Percentiles rank a stretch among this genome's conserved stretches.
Evolutionary conservation across 2,888 invertebrate species (phyloP).

Genomic region (Serripes groenlandicus): DNA sequence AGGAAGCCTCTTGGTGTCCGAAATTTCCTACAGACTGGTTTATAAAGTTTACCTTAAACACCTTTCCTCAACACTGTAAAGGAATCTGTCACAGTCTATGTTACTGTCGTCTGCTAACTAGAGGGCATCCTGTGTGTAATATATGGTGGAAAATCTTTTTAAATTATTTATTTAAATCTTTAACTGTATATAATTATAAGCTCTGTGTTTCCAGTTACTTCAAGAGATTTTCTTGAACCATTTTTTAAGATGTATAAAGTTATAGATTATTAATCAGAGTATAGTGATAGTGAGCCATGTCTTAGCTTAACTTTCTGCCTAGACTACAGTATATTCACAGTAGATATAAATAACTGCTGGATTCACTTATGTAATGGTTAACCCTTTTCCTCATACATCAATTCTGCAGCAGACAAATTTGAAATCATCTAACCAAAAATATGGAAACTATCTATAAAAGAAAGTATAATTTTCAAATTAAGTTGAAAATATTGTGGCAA

Average conservation of each 20-base stretch:
- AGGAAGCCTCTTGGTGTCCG: constrained; percentile 69
- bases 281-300: background rate
- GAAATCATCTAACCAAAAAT: too few relatives aligned
- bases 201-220: background rate
- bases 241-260: background rate
- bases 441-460: too few relatives aligned
- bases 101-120: background rate
- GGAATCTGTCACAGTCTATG: constrained; percentile 24
- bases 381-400: too few relatives aligned
- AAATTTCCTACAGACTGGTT: constrained; percentile 70
- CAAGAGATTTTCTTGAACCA: background rate
- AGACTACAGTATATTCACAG: too few relatives aligned
- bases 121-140: background rate
- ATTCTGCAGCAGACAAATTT: too few relatives aligned
- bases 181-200: background rate
- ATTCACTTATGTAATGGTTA: too few relatives aligned
- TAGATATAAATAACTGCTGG: too few relatives aligned
- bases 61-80: background rate
- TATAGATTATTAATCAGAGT: background rate
- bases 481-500: too few relatives aligned
- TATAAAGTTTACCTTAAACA: constrained; percentile 6
- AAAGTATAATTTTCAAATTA: too few relatives aligned
- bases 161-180: constrained; percentile 4
- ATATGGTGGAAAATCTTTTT: constrained; percentile 16
- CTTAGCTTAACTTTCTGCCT: too few relatives aligned